Percentiles rank a stretch among this genome's conserved stretches.
Evolutionary conservation across 2,797 vertebrate species (phyloP).

Genomic region (Platyrinchus mystaceus): DNA sequence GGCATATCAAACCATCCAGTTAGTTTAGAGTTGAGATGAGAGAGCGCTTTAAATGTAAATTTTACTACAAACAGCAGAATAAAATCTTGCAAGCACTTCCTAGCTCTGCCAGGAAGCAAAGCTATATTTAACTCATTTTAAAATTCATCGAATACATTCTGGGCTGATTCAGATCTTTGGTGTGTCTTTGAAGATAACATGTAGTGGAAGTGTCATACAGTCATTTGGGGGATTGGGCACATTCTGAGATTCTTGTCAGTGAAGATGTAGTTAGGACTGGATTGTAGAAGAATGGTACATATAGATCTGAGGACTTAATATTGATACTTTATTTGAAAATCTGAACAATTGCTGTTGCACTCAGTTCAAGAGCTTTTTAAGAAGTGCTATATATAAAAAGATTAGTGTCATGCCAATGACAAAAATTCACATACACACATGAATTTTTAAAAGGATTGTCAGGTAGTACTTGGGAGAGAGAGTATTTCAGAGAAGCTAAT

Average conservation of each 20-base stretch:
- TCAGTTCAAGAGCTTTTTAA: slow-evolving; percentile 2
- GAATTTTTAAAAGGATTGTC: slow-evolving; percentile 2
- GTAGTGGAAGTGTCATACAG: slow-evolving; percentile 22
- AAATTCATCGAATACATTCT: slow-evolving; percentile 55
- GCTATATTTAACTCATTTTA: slow-evolving; percentile 59
- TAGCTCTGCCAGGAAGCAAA: slow-evolving; percentile 30
- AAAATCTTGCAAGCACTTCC: slow-evolving; percentile 35
- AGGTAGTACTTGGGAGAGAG: neutral
- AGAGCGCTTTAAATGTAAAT: slow-evolving; percentile 45
- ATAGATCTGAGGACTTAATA: neutral
- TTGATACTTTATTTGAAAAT: slow-evolving; percentile 8
- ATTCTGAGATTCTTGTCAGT: slow-evolving; percentile 25
- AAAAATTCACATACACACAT: neutral
- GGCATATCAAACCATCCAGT: slow-evolving; percentile 33
- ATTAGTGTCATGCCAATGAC: neutral
- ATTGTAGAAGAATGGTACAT: neutral
- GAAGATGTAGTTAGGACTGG: neutral
- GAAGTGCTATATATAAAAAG: neutral
- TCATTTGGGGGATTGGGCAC: neutral
- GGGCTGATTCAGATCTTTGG: slow-evolving; percentile 30
- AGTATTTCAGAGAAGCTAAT: neutral
- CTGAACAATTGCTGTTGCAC: slow-evolving; percentile 8
- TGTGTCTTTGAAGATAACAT: slow-evolving; percentile 45
- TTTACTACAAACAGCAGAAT: slow-evolving; percentile 28
- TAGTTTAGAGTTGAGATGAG: slow-evolving; percentile 29